These are phyloP conservation scores for Epistrophe grossulariae DNA, from an alignment of 2,888 invertebrate genomes.

Conservation along the genomic window DNA sequence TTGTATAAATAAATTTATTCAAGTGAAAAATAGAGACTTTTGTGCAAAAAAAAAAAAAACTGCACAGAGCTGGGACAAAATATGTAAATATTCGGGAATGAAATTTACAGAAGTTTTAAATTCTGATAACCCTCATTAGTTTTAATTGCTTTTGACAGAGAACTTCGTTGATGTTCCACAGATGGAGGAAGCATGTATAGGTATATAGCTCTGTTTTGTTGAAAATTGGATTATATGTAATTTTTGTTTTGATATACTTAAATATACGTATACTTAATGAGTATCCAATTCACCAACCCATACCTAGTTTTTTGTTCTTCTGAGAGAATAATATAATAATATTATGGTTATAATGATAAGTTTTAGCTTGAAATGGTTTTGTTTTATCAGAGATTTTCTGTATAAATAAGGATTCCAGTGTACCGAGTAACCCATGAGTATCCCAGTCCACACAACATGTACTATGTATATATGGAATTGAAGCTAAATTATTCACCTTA, in stretches of 20 bases:
- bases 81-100: background rate
- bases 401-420: background rate
- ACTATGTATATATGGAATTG: too few species aligned
- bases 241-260: background rate
- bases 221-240: background rate
- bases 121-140: slow-evolving; percentile 57
- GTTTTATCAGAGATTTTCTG: too few species aligned
- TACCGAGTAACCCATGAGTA: background rate
- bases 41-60: slow-evolving; percentile 18
- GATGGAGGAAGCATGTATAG: background rate
- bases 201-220: background rate
- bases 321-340: background rate
- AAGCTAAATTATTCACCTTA: too few species aligned
- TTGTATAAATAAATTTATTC: slow-evolving; percentile 23
- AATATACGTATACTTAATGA: background rate
- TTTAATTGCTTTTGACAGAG: slow-evolving; percentile 54
- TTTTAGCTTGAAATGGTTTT: background rate
- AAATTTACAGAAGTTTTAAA: slow-evolving; percentile 27
- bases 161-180: background rate
- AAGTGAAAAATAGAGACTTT: slow-evolving; percentile 28
- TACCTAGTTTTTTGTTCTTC: background rate
- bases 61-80: slow-evolving; percentile 6
- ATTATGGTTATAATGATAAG: background rate
- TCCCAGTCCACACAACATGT: too few species aligned
- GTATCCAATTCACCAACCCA: background rate